Base-by-base conservation (phyloP, 1,140 invertebrate species). In the Heliconius hermathena region DNA sequence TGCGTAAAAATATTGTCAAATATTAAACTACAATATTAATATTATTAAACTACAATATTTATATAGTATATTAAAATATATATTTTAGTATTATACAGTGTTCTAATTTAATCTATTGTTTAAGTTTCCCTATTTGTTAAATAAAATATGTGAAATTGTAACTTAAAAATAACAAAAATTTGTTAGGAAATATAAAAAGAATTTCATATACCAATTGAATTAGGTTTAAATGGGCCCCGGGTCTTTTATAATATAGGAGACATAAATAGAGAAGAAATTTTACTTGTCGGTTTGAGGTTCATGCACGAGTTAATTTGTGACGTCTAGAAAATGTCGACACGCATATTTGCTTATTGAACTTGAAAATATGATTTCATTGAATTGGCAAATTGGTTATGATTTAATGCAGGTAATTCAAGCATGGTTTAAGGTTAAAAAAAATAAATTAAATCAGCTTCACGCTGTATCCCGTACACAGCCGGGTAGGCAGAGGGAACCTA, bases 281-380 rank as follows among this genome's bases (percentile, higher is more conserved):
- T 66, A 29, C 0, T 66, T 66, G 60, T 66, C 26, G n/a, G 60
- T 66, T 29, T 66, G 60, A 66, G 26, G 66, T 77, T 77, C 38
- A 77, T 52, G 52, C 76, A 73, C 13, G 71, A 78, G 49, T 38
- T 22, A 52, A 26, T 52, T n/a, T 38, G 33, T 60, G 76, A 78
- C 33, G 71, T 60, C 71, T 57, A 57, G 52, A 52, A 49, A 74
- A 74, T 29, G 22, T 54, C 71, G 13, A 22, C 54, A 78, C 26
- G 76, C 29, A 41, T 78, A 74, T 49, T 52, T 78, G 76, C 29
- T 38, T 78, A 73, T 73, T 33, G 76, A 78, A 46, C 49, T 52
- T 8, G 71, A 73, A 20, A 78, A 78, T 52, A 57, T 8, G 49
- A 46, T 73, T 78, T 71, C 36, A 73, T 73, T 73, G 71, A 36